These are phyloP conservation scores for Exocentrus adspersus DNA, from an alignment of 2,888 invertebrate species.

Conservation along the genomic window DNA sequence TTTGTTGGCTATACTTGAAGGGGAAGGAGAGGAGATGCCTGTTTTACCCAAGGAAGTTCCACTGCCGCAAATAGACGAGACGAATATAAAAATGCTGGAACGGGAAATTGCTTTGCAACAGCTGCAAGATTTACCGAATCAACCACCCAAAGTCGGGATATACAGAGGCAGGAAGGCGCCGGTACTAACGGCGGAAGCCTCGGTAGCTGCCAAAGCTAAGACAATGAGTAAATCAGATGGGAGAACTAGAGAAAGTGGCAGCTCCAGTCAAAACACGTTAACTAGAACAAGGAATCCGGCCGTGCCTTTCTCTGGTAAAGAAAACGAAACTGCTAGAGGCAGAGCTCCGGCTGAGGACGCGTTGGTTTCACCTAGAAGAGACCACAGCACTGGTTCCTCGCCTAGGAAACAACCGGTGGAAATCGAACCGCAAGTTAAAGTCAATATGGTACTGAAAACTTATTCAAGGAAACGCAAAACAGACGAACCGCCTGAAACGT, in stretches of 20 bases:
- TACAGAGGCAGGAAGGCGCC: constrained; percentile 30
- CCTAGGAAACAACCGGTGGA: constrained; percentile 41
- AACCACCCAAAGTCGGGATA: constrained; percentile 41
- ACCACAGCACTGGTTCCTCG: constrained; percentile 18
- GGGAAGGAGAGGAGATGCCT: constrained; percentile 52
- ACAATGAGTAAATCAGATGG: not conserved
- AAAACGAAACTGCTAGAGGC: constrained; percentile 22
- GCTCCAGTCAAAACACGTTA: not conserved
- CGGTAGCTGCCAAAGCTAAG: not conserved
- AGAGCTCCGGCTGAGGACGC: constrained; percentile 11
- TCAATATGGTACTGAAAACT: constrained; percentile 58
- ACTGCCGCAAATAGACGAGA: constrained; percentile 35
- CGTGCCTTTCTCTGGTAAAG: constrained; percentile 8
- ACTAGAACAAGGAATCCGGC: constrained; percentile 16
- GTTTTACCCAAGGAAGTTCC: constrained; percentile 28
- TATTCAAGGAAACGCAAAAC: constrained; percentile 61
- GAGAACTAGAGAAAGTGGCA: no score
- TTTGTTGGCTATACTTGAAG: constrained; percentile 68
- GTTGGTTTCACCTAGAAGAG: constrained; percentile 19
- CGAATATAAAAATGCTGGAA: constrained; percentile 60
- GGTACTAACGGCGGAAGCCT: not conserved
- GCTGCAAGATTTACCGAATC: constrained; percentile 64
- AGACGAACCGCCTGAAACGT: constrained; percentile 39
- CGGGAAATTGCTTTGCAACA: constrained; percentile 69
- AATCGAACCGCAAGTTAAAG: constrained; percentile 55